phyloP scores from a whole-genome alignment of 30 jellyfish, hydroid and myxozoan species.

The Cassiopea andromeda region DNA sequence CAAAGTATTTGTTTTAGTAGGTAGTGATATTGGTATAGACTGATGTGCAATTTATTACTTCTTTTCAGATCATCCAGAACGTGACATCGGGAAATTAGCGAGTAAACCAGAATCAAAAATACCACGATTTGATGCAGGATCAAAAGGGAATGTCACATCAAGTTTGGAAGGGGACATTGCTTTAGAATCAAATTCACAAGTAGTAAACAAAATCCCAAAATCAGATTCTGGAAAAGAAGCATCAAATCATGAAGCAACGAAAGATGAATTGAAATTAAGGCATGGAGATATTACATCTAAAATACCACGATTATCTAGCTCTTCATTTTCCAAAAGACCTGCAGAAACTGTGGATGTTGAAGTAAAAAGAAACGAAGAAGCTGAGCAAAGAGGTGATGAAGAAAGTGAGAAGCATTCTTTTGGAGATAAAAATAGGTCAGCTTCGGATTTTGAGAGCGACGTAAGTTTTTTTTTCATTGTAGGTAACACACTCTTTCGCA shows the following conservation, averaged over 20 bases:
- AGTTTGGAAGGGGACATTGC: slow-evolving; percentile 24
- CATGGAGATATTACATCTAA: not conserved
- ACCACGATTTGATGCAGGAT: slow-evolving; percentile 30
- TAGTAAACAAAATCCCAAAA: not conserved
- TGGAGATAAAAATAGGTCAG: slow-evolving; percentile 35
- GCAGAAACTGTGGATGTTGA: not conserved
- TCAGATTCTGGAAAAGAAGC: not conserved
- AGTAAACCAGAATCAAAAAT: slow-evolving; percentile 28
- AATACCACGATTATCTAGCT: slow-evolving; percentile 42
- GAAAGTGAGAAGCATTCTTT: not conserved
- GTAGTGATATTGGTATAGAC: too few species aligned
- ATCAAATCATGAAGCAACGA: not conserved
- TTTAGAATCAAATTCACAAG: not conserved
- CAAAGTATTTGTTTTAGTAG: too few species aligned
- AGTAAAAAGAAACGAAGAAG: not conserved
- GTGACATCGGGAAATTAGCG: not conserved
- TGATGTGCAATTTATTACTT: not conserved
- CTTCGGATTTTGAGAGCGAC: slow-evolving; percentile 57
- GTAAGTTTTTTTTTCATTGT: slow-evolving; percentile 5
- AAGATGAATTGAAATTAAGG: not conserved
- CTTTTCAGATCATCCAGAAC: slow-evolving; percentile 6
- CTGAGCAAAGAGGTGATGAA: not conserved
- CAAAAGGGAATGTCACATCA: slow-evolving; percentile 2
- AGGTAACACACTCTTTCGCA: too few species aligned
- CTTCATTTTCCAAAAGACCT: not conserved